A percentile compares a stretch with the other conserved stretches of the same genome.
phyloP scores from a whole-genome alignment of 30 jellyfish, hydroid and myxozoan species.

The Turritopsis rubra region DNA sequence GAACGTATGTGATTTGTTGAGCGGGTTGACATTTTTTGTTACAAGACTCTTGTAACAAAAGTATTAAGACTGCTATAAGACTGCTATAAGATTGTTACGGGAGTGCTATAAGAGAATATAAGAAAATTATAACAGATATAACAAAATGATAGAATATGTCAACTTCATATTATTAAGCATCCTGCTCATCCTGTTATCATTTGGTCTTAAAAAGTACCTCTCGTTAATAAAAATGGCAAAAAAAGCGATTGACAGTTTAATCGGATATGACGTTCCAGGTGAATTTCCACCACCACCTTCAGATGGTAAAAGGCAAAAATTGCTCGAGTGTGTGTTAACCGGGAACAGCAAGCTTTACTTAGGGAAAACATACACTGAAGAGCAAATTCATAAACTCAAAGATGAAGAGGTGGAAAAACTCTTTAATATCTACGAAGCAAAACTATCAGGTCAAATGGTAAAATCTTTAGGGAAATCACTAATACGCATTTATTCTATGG shows the following conservation, averaged over 20 bases:
- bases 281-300: neutral
- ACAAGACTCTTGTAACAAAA: too few relatives aligned
- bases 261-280: neutral
- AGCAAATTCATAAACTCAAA: constrained; percentile 1
- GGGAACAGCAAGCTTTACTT: neutral
- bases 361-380: too few relatives aligned
- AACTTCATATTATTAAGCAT: neutral
- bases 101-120: too few relatives aligned
- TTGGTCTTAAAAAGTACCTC: neutral
- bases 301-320: neutral
- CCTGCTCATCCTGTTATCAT: neutral
- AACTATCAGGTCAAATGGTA: neutral
- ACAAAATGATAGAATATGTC: neutral
- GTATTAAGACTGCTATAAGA: too few relatives aligned
- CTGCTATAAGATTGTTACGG: too few relatives aligned
- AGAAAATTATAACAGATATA: too few relatives aligned
- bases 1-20: too few relatives aligned
- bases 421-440: neutral
- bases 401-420: neutral
- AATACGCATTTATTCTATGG: neutral
- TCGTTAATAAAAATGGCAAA: neutral
- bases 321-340: neutral
- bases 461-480: neutral
- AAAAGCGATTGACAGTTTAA: neutral
- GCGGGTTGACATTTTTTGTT: too few relatives aligned